Evolutionary conservation across 2,797 vertebrate genomes (phyloP), one percentile per base, ranked within the genome.

Genomic region (Ambastaia sidthimunki): DNA sequence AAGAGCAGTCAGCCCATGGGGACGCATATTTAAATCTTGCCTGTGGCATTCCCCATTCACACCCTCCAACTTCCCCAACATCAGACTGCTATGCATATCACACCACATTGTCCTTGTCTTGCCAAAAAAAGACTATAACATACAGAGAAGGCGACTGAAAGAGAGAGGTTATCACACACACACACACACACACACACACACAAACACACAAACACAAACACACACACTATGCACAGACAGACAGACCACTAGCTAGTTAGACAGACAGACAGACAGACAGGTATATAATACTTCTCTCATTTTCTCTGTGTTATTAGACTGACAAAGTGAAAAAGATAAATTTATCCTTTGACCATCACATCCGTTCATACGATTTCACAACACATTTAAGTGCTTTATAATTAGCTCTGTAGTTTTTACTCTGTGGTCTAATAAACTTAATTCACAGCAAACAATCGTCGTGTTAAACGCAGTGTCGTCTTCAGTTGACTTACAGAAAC

Each of bases 311-410:
- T 44, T 44, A 44, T 11, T 2, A 19, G 9, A 55, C 3, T 19
- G n/a, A 21, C 16, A 69, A 66, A 37, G 28, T 65, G 13, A 19
- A 21, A 21, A 59, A 69, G 12, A 62, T 55, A 62, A 41, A 16
- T 63, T 19, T 28, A 62, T 62, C 44, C 28, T 63, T 13, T 62
- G 19, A 63, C 67, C 28, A 21, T 23, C 10, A 3, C 23, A 44
- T 48, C 19, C 41, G 21, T 50, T 63, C 0, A 19, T 70, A 68
- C 18, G 16, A 59, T 70, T 54, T 23, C 5, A n/a, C 31, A 71
- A 65, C 47, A n/a, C 44, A 19, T 62, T 60, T 21, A 70, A 78
- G 55, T 50, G 48, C 59, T 71, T 63, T 72, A 71, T 57, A 50
- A 60, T 31, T 31, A 50, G 10, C 31, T 65, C 9, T 44, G 15